Percentiles rank a stretch among this genome's conserved stretches.
Evolutionary conservation across 2,888 invertebrate species (phyloP).

Genomic region (Agrotis segetum): DNA sequence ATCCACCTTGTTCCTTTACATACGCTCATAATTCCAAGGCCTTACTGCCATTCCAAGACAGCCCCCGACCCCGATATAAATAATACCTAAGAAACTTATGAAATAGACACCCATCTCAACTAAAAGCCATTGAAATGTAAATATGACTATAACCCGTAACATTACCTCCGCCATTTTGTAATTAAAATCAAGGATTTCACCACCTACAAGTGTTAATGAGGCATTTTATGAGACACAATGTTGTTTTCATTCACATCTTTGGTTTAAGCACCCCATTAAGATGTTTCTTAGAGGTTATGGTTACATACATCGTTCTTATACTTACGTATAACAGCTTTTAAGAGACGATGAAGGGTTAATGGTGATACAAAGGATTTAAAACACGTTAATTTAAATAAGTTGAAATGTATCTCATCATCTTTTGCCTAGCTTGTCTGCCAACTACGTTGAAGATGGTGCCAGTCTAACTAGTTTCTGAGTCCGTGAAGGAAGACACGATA

Average conservation of each 20-base stretch:
- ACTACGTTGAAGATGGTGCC: too few relatives aligned
- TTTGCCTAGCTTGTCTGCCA: too few relatives aligned
- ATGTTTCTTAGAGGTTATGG: constrained; percentile 1
- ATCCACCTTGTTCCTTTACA: too few relatives aligned
- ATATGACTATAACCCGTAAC: constrained; percentile 6
- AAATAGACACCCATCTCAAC: not conserved
- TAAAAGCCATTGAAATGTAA: not conserved
- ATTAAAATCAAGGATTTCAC: constrained; percentile 44
- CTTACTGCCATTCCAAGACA: too few relatives aligned
- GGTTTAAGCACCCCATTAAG: constrained; percentile 40
- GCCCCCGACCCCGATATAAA: not conserved
- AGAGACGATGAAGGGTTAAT: not conserved
- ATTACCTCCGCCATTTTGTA: constrained; percentile 25
- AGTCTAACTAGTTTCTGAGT: too few relatives aligned
- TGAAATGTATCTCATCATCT: too few relatives aligned
- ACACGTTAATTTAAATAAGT: not conserved
- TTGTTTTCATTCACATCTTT: constrained; percentile 48
- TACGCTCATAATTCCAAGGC: too few relatives aligned
- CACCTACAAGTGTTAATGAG: constrained; percentile 57
- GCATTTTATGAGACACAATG: constrained; percentile 31
- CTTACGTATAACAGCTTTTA: constrained; percentile 3
- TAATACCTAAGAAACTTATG: not conserved
- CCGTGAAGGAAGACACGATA: too few relatives aligned
- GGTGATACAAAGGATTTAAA: not conserved
- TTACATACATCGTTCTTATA: constrained; percentile 1